A percentile compares a stretch with the other conserved stretches of the same genome.
phyloP scores from a whole-genome alignment of 2,113 vertebrate species.

The Cyanoramphus novaezelandiae region DNA sequence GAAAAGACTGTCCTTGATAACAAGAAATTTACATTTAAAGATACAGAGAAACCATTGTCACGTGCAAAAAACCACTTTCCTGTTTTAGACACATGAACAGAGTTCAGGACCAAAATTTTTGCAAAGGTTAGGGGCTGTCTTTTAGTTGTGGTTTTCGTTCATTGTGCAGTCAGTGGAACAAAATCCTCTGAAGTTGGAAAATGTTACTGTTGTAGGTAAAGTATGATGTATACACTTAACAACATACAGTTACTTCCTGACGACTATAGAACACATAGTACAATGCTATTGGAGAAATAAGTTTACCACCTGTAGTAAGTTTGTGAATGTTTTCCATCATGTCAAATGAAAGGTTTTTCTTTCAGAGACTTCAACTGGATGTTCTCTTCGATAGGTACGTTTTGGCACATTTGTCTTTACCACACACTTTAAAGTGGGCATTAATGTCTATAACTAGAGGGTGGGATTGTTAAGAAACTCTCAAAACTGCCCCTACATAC shows the following conservation, averaged over 20 bases:
- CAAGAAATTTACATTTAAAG: neutral
- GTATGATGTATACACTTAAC: neutral
- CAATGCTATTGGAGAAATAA: neutral
- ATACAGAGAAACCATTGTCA: neutral
- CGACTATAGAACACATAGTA: neutral
- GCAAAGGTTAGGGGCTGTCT: neutral
- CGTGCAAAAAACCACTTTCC: neutral
- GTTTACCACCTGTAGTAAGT: neutral
- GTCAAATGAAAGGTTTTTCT: neutral
- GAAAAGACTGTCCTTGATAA: neutral
- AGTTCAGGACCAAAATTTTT: neutral
- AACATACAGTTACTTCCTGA: neutral
- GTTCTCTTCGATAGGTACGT: neutral
- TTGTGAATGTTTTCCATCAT: neutral
- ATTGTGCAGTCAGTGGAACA: constrained; percentile 18
- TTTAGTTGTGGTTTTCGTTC: constrained; percentile 5
- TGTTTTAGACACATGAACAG: neutral
- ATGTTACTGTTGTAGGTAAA: neutral
- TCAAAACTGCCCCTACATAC: neutral
- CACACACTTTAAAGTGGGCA: neutral
- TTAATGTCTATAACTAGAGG: neutral
- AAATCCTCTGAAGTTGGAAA: constrained; percentile 36
- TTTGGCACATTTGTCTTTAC: neutral
- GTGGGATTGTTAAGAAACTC: neutral
- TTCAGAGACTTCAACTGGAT: neutral